Evolutionary conservation across 2,113 vertebrate genomes (phyloP), one percentile per base, ranked within the genome.

Genomic region (Fulica atra): DNA sequence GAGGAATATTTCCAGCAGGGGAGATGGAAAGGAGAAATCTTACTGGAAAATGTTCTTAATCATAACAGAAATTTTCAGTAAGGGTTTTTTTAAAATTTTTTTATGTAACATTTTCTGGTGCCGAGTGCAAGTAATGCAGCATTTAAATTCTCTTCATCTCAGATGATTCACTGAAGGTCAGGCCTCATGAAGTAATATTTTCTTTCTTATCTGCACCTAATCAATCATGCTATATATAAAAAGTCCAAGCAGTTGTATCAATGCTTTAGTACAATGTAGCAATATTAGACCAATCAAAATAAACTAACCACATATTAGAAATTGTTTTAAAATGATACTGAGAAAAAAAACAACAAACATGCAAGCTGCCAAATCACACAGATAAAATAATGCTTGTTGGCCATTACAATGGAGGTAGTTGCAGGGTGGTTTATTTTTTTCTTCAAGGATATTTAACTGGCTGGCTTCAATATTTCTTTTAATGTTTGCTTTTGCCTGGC

Each of bases 401-500:
- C 93, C 91, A 88, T 93, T 87, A 83, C 69, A 92, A 50, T 40
- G 68, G 38, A 89, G 56, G 70, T 70, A 71, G 48, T 90, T 91
- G 70, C 42, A 64, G 51, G 50, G 3, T 5, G 48, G 20, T 88
- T 95, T 86, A 96, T 68, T 86, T 96, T 68, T n/a, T 86, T 87
- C 60, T 89, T 82, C 57, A 40, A 56, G 73, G 64, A 73, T 96
- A 96, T 95, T 95, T 97, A 93, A 89, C 86, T 76, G 92, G 16
- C 77, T 95, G 84, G 68, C 65, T 97, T 76, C 74, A 95, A 91
- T 96, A 96, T 97, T 96, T 97, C 88, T 90, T 93, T 95, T 96
- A 95, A 89, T 95, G 94, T 96, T 97, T 97, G 95, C 89, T 96
- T 92, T 95, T 95, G 57, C 91, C 88, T 96, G 92, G 93, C 89